Conservation (phyloP, 2,113 vertebrate genomes). For the Todiramphus saurophagus region DNA sequence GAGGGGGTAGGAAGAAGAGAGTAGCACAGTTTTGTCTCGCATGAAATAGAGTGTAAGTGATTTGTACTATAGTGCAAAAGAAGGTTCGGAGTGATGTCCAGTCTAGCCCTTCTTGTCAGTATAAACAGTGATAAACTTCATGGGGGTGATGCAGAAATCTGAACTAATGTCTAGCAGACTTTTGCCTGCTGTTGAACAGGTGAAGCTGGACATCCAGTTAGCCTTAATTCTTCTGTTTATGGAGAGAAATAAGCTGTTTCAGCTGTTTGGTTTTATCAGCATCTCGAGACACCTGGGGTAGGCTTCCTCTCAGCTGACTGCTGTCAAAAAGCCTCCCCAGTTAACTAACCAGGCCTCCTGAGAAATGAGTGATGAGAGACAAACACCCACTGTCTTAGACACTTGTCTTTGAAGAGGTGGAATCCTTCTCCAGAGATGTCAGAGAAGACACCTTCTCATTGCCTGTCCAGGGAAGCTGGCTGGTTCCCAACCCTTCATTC, state of each 20-base stretch:
- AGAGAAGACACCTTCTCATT: neutral
- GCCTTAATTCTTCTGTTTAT: neutral
- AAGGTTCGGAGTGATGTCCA: neutral
- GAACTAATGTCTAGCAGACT: neutral
- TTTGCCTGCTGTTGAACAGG: neutral
- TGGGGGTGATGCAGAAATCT: neutral
- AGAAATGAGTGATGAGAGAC: neutral
- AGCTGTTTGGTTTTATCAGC: neutral
- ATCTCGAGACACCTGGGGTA: neutral
- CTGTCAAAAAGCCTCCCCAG: neutral
- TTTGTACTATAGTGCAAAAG: neutral
- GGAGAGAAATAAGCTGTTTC: neutral
- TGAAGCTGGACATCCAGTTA: neutral
- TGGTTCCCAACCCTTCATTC: neutral
- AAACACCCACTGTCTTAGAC: neutral
- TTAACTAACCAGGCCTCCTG: neutral
- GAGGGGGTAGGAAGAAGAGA: neutral
- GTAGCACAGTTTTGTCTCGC: neutral
- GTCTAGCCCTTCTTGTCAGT: neutral
- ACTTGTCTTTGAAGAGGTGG: neutral
- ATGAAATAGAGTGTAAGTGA: neutral
- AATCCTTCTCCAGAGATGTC: neutral
- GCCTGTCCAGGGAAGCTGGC: neutral
- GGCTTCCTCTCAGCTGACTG: neutral
- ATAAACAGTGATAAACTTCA: neutral